Percentiles rank a stretch among this genome's conserved stretches.
Evolutionary conservation across 2,888 invertebrate genomes (phyloP).

Genomic region (Cheilosia vulpina): DNA sequence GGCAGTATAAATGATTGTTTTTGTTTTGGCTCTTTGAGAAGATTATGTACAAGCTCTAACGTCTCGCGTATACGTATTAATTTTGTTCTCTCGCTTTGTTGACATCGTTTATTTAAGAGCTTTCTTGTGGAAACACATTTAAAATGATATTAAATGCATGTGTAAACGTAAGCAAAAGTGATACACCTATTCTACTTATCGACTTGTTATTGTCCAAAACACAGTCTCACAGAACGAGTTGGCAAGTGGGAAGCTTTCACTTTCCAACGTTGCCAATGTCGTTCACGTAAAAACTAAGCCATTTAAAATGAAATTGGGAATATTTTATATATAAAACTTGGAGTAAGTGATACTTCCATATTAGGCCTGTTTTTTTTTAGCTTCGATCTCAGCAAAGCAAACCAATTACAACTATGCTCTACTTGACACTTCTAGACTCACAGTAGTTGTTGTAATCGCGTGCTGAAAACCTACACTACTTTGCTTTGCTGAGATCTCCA

Average conservation of each 20-base stretch:
- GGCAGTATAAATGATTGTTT: neutral
- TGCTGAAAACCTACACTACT: too few relatives aligned
- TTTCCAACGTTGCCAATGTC: neutral
- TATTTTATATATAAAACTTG: too few relatives aligned
- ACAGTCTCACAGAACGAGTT: constrained; percentile 24
- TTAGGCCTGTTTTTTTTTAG: too few relatives aligned
- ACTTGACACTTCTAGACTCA: too few relatives aligned
- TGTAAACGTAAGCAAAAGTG: constrained; percentile 54
- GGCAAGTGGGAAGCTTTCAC: constrained; percentile 10
- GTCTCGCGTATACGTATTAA: neutral
- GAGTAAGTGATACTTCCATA: too few relatives aligned
- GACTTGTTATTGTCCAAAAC: constrained; percentile 1
- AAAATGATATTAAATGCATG: neutral
- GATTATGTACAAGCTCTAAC: neutral
- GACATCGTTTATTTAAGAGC: constrained; percentile 38
- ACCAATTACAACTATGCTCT: too few relatives aligned
- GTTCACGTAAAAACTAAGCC: neutral
- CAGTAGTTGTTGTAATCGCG: too few relatives aligned
- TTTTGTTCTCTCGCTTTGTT: constrained; percentile 44
- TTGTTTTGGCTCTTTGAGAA: neutral
- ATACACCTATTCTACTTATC: constrained; percentile 35
- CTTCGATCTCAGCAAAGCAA: too few relatives aligned
- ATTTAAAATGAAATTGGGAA: too few relatives aligned
- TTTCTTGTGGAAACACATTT: neutral
- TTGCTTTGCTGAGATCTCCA: too few relatives aligned